phyloP scores from a whole-genome alignment of 2,113 vertebrate genomes.

The Falco punctatus region DNA sequence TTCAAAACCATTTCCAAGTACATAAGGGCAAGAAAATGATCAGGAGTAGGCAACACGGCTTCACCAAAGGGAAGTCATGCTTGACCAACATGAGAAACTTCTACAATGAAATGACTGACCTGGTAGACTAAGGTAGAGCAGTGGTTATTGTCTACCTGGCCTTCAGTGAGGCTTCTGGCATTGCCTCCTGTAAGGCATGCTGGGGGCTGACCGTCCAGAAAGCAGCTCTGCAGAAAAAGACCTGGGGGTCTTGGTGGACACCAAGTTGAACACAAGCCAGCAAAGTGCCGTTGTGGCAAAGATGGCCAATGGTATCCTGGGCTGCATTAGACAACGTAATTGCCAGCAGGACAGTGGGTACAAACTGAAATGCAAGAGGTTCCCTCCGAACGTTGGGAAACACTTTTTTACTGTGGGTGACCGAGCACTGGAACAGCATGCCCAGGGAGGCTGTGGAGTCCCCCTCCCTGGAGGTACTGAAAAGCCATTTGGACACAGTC shows the following conservation, averaged over 20 bases:
- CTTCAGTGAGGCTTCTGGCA: background rate
- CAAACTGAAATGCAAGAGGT: background rate
- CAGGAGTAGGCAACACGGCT: background rate
- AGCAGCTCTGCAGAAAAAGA: background rate
- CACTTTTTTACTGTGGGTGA: too few species aligned
- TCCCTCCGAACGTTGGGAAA: background rate
- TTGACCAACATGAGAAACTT: background rate
- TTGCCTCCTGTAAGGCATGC: background rate
- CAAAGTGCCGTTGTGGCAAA: background rate
- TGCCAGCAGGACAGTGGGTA: background rate
- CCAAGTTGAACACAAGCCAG: background rate
- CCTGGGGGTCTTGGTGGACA: background rate
- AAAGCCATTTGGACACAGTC: too few species aligned
- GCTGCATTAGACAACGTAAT: background rate
- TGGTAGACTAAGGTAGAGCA: background rate
- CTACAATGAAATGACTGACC: background rate
- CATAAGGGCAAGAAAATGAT: background rate
- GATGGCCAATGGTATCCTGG: background rate
- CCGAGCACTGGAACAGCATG: too few species aligned
- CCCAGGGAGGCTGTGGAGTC: too few species aligned
- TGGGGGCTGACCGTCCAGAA: background rate
- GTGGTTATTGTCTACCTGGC: background rate
- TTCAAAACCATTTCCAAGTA: background rate
- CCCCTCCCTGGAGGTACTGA: too few species aligned
- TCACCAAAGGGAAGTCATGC: background rate